Percentiles rank a stretch among this genome's conserved stretches.
Evolutionary conservation across 30 jellyfish, hydroid and myxozoan species (phyloP).

Genomic region (Hydractinia symbiolongicarpus): DNA sequence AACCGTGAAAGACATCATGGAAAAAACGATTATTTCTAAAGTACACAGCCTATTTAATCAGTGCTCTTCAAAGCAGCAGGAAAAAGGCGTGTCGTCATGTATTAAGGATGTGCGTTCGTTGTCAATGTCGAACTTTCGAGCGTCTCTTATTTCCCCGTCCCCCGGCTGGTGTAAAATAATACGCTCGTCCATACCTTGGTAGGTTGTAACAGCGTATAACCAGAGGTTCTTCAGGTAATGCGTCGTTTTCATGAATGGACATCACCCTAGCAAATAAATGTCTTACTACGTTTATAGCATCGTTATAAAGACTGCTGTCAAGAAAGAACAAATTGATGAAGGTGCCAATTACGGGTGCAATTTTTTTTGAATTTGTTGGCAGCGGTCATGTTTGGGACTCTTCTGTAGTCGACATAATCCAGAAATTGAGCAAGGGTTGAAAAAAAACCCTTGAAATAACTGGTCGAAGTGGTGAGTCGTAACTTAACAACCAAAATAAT

Average conservation of each 20-base stretch:
- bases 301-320: neutral
- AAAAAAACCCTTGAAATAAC: neutral
- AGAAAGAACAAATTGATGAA: neutral
- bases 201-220: neutral
- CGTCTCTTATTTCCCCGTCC: neutral
- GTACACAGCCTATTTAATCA: neutral
- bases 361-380: neutral
- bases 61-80: neutral
- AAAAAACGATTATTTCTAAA: neutral
- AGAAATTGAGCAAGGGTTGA: neutral
- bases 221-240: neutral
- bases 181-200: neutral
- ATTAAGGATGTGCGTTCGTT: neutral
- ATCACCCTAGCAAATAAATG: neutral
- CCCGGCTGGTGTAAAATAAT: neutral
- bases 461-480: neutral
- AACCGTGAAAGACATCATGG: neutral
- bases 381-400: neutral
- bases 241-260: neutral
- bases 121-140: neutral
- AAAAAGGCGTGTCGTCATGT: neutral
- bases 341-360: neutral
- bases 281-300: neutral
- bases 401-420: neutral
- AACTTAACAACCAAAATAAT: neutral